Base-by-base conservation (phyloP, 92 coral and sea anemone species). In the Ricordea florida region DNA sequence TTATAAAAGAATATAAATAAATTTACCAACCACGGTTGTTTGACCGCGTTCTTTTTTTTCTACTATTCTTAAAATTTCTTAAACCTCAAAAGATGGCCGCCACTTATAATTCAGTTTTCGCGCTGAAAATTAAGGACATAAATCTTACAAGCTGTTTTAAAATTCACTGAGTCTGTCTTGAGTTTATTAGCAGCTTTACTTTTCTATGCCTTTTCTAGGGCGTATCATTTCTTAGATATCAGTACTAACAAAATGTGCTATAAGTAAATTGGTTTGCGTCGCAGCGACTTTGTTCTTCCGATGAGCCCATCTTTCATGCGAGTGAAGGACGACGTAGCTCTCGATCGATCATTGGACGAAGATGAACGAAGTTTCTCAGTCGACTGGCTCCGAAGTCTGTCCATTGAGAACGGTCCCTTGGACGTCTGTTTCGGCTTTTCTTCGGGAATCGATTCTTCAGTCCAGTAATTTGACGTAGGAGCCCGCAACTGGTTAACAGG, bases 221-320 rank as follows among this genome's bases (percentile, higher is more conserved):
- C n/a, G n/a, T 8, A 5, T 9, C 4, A 48, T 20, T 49, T 49
- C 11, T 18, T 16, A 22, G 5, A 10, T 2, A 6, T 7, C 13
- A 21, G 27, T 2, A 0, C 30, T 53, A 14, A 28, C 13, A 7
- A 15, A 1, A 27, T 16, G 3, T 0, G 6, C 48, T 22, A 70
- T 3, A 70, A 65, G 30, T 70, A 70, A 27, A 70, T 70, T 16
- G 77, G 77, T 28, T 70, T 70, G 29, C 65, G 53, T 14, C 77
- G 49, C 13, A 70, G 28, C 4, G 77, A 63, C 36, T 70, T 70
- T 14, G 77, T 70, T 41, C 65, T 53, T 6, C 77, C 77, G n/a
- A 70, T 70, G n/a, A 70, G 77, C 56, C 77, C 77, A 20, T 70
- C 77, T 37, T 70, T 70, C 77, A 70, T 70, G 8, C 77, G 77